Conservation (phyloP, 2,888 invertebrate species). For the Epinotia ramella region DNA sequence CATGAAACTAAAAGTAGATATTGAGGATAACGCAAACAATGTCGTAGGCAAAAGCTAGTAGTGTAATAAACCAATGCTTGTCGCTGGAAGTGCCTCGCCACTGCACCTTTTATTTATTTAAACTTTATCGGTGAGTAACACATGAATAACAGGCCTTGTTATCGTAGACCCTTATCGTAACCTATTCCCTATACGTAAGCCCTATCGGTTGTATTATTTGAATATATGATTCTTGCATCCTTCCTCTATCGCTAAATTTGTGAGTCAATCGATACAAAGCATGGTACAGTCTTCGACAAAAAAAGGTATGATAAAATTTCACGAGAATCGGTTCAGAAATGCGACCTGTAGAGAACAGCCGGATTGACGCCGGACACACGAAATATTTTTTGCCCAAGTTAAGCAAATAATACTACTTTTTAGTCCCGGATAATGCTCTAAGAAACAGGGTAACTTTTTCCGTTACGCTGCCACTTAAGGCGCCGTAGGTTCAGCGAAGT, state of each 20-base stretch:
- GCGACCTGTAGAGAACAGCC: no score
- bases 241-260: background rate
- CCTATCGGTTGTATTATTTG: conserved; percentile 7
- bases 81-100: background rate
- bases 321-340: no score
- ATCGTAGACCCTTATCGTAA: conserved; percentile 24
- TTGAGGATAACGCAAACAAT: background rate
- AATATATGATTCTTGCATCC: conserved; percentile 3
- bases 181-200: conserved; percentile 1
- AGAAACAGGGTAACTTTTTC: no score
- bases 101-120: conserved; percentile 13
- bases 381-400: no score
- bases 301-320: background rate
- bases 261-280: background rate
- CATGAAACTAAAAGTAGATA: no score
- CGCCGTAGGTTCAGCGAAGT: no score
- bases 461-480: no score
- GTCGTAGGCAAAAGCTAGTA: background rate
- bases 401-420: no score
- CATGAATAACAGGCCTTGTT: conserved; percentile 11
- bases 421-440: no score
- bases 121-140: conserved; percentile 3
- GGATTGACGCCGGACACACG: no score
- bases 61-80: background rate
- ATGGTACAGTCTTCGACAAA: background rate